Base-by-base conservation (phyloP, 2,113 vertebrate species). In the Paramormyrops kingsleyae region DNA sequence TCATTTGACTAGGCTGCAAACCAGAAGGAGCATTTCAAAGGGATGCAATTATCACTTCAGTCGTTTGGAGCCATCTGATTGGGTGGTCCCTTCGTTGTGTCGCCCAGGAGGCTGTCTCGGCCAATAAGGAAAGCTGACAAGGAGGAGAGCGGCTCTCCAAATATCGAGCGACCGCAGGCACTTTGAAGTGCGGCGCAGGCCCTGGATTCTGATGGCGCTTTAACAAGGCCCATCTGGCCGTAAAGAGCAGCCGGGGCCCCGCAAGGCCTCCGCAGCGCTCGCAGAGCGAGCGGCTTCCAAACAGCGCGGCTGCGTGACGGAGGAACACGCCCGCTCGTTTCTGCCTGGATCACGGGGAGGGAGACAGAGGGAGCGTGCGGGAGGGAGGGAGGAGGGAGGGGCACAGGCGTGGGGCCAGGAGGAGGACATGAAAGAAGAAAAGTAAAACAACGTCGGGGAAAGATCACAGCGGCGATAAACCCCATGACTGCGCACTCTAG, bases 251-350 rank as follows among this genome's bases (percentile, higher is more conserved):
- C 21, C n/a, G 15, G 31, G 59, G 62, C 80, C 47, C 66, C 87
- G 53, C 70, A 44, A 89, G 53, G 90, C 59, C 49, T 89, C 90
- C 31, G 31, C 35, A 83, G 46, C 83, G 27, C 87, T 87, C 88
- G 39, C 89, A 89, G 88, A 56, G 92, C 85, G 17, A 84, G 89
- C 44, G 90, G 39, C 89, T 87, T 93, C 91, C 56, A 90, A 90
- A 92, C 90, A 90, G 93, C 91, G 90, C 27, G 90, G 87, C 90
- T 92, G 89, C 88, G 87, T 85, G 92, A 91, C 90, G 88, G 91
- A 92, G 89, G 92, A 92, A 92, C 84, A 89, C 88, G 91, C 88
- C 21, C 87, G 90, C 90, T 90, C 56, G 90, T 88, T 88, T 86
- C 46, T 91, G 91, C 87, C 91, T 77, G 49, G 70, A 90, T 91